These are phyloP conservation scores for Drosophila mercatorum DNA, from an alignment of 2,888 invertebrate species.

Conservation along the genomic window DNA sequence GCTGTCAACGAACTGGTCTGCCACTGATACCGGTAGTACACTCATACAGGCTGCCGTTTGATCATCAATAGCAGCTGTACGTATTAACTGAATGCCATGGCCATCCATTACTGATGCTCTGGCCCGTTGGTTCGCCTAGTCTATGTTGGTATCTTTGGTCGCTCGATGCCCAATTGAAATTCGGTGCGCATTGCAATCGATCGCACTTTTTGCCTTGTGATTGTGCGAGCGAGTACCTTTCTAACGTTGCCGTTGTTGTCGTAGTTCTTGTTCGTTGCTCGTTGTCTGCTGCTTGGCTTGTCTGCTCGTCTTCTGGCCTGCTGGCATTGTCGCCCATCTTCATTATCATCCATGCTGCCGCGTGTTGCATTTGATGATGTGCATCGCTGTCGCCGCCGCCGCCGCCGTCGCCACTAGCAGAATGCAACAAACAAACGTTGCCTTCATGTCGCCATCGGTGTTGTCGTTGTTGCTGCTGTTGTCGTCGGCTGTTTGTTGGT, in stretches of 20 bases:
- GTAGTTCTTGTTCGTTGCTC: constrained; percentile 30
- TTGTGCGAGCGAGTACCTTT: constrained; percentile 67
- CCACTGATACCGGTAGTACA: constrained; percentile 14
- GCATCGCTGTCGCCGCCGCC: constrained; percentile 40
- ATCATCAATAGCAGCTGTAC: constrained; percentile 55
- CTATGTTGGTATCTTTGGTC: constrained; percentile 19
- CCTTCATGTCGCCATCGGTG: constrained; percentile 38
- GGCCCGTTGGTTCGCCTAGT: constrained; percentile 15
- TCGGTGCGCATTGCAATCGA: constrained; percentile 77
- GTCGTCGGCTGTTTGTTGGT: constrained; percentile 62
- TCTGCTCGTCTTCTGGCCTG: constrained; percentile 44
- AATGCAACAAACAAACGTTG: constrained; percentile 39
- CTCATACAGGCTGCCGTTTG: constrained; percentile 34
- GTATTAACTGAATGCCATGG: constrained; percentile 55
- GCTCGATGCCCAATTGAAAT: constrained; percentile 69
- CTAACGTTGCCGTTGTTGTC: constrained; percentile 56
- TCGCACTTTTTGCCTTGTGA: constrained; percentile 74
- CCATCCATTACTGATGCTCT: constrained; percentile 54
- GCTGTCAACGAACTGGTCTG: constrained; percentile 24
- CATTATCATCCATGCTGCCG: constrained; percentile 67
- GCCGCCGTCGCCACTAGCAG: constrained; percentile 19
- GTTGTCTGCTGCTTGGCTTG: constrained; percentile 17
- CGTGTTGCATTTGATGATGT: constrained; percentile 70
- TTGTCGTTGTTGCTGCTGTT: constrained; percentile 15
- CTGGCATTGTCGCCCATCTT: constrained; percentile 76